Evolutionary conservation across 2,888 invertebrate genomes (phyloP), one percentile per base, ranked within the genome.

Genomic region (Biston betularia): DNA sequence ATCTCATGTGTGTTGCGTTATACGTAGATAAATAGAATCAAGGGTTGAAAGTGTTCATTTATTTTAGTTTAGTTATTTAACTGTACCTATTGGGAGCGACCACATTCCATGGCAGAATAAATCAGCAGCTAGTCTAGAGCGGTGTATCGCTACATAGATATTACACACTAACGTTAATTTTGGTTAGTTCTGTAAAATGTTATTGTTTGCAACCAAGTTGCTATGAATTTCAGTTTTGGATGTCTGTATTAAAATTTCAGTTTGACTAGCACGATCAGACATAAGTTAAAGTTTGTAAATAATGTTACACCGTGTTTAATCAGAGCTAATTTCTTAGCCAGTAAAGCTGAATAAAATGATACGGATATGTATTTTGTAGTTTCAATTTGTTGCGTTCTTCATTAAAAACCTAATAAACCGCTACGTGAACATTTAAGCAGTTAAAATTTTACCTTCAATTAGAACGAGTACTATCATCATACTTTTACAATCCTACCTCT

Each of bases 41-140:
- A 82, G 79, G 74, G 76, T 83, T 82, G 76, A 78, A 84, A 80
- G 86, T 89, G 89, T 90, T 89, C 86, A 88, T 88, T 78, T 82
- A 75, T 79, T 79, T 79, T 78, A 81, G 80, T 75, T 63, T 78
- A 81, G 75, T 86, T 85, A 83, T 81, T 82, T 81, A 76, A 77
- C 76, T 80, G 79, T 87, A 81, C 86, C 86, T 85, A 85, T 85
- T 79, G 79, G 84, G 81, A 81, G 83, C 80, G 78, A 77, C 82
- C 80, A 88, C 89, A 89, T 90, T 91, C 90, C 90, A 84, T 84
- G 85, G 83, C 87, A 88, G 85, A 75, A 81, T 87, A 86, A 84
- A 88, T 85, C 88, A 85, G 82, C 84, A 86, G 80, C 92, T 93
- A 93, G 93, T 93, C 92, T 91, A 89, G 88, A 84, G 87, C 85